phyloP scores from a whole-genome alignment of 64 coral and sea anemone species.

The Montipora foliosa region DNA sequence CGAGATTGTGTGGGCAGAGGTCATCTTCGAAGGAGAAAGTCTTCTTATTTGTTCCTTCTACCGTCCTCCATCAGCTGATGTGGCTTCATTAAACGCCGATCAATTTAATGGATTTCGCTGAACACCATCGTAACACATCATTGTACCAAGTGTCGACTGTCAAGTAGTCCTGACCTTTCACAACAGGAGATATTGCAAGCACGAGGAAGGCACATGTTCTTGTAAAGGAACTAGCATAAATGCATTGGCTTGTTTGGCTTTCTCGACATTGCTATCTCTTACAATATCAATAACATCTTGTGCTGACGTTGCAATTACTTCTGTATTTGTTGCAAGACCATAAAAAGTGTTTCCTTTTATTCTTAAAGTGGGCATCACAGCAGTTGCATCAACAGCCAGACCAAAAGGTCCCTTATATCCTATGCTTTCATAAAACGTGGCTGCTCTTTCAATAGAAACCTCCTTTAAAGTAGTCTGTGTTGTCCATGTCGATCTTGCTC shows the following conservation, averaged over 20 bases:
- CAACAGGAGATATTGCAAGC: slow-evolving; percentile 28
- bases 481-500: not conserved
- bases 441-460: slow-evolving; percentile 3
- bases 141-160: slow-evolving; percentile 26
- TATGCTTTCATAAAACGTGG: slow-evolving; percentile 11
- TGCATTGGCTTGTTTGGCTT: slow-evolving; percentile 40
- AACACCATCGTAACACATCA: not conserved
- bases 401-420: not conserved
- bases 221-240: slow-evolving; percentile 33
- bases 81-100: not conserved
- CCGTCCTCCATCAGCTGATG: too few species aligned
- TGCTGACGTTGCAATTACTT: not conserved
- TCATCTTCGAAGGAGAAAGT: too few species aligned
- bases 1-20: too few species aligned
- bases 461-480: not conserved
- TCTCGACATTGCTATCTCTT: not conserved
- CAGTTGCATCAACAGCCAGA: slow-evolving; percentile 18
- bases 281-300: slow-evolving; percentile 37
- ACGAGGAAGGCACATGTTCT: slow-evolving; percentile 40
- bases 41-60: too few species aligned
- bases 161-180: slow-evolving; percentile 7
- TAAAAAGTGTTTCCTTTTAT: slow-evolving; percentile 24
- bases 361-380: slow-evolving; percentile 18
- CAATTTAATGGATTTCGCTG: not conserved
- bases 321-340: slow-evolving; percentile 24